These are phyloP conservation scores for Clarias batrachus DNA, from an alignment of 2,113 vertebrate genomes.

Conservation along the genomic window DNA sequence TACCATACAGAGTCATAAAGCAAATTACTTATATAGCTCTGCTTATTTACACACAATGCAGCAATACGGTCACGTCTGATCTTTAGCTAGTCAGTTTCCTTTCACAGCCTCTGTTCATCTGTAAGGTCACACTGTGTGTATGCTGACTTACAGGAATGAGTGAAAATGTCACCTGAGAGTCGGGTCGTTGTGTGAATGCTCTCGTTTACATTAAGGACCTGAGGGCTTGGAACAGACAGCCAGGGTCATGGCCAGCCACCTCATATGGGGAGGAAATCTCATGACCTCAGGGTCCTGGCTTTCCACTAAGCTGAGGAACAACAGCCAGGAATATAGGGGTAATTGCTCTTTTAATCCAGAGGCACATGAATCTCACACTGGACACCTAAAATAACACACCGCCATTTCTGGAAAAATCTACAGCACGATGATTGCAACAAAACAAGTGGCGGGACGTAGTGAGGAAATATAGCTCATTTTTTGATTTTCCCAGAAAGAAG, in stretches of 20 bases:
- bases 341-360: not conserved
- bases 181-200: not conserved
- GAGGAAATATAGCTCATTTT: not conserved
- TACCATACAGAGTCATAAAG: slow-evolving; percentile 1
- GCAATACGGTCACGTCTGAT: slow-evolving; percentile 14
- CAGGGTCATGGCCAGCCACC: slow-evolving; percentile 39
- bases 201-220: not conserved
- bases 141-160: slow-evolving; percentile 12
- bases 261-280: slow-evolving; percentile 38
- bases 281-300: slow-evolving; percentile 50
- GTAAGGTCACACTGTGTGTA: slow-evolving; percentile 23
- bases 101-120: slow-evolving; percentile 12
- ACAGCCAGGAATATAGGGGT: slow-evolving; percentile 25
- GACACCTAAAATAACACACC: slow-evolving; percentile 26
- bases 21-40: not conserved
- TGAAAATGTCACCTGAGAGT: slow-evolving; percentile 36
- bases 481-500: slow-evolving; percentile 1
- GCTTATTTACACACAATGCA: slow-evolving; percentile 37
- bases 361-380: slow-evolving; percentile 1
- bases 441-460: not conserved
- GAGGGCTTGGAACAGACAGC: slow-evolving; percentile 33
- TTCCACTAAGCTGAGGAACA: slow-evolving; percentile 45
- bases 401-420: slow-evolving; percentile 17
- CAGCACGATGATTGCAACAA: not conserved
- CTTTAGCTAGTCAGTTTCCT: slow-evolving; percentile 11